A percentile compares a stretch with the other conserved stretches of the same genome.
Conservation (phyloP, 2,888 invertebrate genomes). For the Eristalis arbustorum region DNA sequence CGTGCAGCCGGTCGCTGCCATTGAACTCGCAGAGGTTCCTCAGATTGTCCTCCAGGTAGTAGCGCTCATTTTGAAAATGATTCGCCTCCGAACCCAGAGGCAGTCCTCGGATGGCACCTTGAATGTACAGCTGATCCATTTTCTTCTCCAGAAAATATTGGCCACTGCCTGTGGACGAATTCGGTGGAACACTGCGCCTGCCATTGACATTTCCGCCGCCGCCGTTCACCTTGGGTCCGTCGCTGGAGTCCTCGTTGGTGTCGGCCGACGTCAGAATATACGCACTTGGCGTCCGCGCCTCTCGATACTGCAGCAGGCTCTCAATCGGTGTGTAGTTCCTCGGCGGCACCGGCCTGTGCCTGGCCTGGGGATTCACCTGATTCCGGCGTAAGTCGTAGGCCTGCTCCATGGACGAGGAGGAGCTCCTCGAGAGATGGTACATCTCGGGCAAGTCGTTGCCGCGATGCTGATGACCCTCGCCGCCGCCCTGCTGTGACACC, state of each 20-base stretch:
- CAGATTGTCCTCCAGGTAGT: slow-evolving; percentile 78
- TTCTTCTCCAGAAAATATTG: slow-evolving; percentile 79
- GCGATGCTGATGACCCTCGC: slow-evolving; percentile 55
- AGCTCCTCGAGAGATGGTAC: slow-evolving; percentile 76
- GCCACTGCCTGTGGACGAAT: slow-evolving; percentile 72
- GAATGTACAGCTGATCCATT: slow-evolving; percentile 79
- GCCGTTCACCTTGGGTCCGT: slow-evolving; percentile 73
- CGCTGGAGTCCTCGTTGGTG: slow-evolving; percentile 77
- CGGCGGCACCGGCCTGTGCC: slow-evolving; percentile 69
- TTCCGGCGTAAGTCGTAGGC: slow-evolving; percentile 60
- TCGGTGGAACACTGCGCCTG: slow-evolving; percentile 77
- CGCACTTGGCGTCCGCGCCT: slow-evolving; percentile 73
- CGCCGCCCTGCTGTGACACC: slow-evolving; percentile 73
- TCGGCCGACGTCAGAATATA: slow-evolving; percentile 75
- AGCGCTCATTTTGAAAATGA: slow-evolving; percentile 79
- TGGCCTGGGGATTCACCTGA: slow-evolving; percentile 60
- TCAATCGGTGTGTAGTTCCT: slow-evolving; percentile 78
- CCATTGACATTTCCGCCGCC: slow-evolving; percentile 74
- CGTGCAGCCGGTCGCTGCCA: slow-evolving; percentile 76
- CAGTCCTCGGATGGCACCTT: slow-evolving; percentile 78
- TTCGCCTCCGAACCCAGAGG: slow-evolving; percentile 78
- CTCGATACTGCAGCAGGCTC: slow-evolving; percentile 75
- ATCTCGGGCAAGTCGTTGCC: slow-evolving; percentile 71
- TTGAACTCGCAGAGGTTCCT: slow-evolving; percentile 75
- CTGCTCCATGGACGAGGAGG: slow-evolving; percentile 76